These are phyloP conservation scores for Pangasianodon gigas DNA, from an alignment of 2,113 vertebrate species.

Conservation along the genomic window DNA sequence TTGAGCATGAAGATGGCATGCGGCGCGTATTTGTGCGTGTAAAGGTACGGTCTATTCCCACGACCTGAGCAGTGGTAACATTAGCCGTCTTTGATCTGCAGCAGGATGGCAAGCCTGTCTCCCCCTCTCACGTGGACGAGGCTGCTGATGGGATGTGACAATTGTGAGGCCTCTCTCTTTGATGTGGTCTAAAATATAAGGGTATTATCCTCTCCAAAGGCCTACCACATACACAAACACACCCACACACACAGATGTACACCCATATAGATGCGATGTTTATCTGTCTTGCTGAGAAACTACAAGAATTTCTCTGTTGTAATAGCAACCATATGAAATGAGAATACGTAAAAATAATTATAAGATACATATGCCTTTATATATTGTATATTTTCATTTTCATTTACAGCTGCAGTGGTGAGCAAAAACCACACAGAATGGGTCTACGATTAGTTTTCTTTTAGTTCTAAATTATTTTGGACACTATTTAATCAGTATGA, in stretches of 20 bases:
- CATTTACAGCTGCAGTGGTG: neutral
- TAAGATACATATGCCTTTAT: neutral
- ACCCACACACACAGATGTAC: conserved; percentile 39
- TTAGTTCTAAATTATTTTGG: neutral
- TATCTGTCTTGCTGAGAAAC: conserved; percentile 3
- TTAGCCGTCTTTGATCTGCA: conserved; percentile 55
- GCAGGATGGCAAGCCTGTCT: conserved; percentile 24
- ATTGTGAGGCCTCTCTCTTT: conserved; percentile 55
- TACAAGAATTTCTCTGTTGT: neutral
- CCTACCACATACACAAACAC: conserved; percentile 39
- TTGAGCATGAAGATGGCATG: conserved; percentile 1
- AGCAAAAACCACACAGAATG: neutral
- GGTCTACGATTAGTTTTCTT: neutral
- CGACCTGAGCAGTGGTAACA: conserved; percentile 50
- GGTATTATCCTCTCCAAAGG: conserved; percentile 54
- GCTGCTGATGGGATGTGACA: conserved; percentile 56
- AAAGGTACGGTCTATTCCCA: conserved; percentile 51
- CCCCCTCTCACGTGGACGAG: conserved; percentile 29
- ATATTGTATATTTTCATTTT: neutral
- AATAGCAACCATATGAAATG: conserved; percentile 10
- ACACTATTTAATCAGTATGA: neutral
- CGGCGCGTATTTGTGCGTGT: conserved; percentile 2
- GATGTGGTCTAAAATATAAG: conserved; percentile 53
- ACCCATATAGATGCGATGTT: conserved; percentile 1
- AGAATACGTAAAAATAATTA: neutral